Percentiles rank a stretch among this genome's conserved stretches.
Conservation (phyloP, 2,797 vertebrate species). For the Syngnathus rostellatus region DNA sequence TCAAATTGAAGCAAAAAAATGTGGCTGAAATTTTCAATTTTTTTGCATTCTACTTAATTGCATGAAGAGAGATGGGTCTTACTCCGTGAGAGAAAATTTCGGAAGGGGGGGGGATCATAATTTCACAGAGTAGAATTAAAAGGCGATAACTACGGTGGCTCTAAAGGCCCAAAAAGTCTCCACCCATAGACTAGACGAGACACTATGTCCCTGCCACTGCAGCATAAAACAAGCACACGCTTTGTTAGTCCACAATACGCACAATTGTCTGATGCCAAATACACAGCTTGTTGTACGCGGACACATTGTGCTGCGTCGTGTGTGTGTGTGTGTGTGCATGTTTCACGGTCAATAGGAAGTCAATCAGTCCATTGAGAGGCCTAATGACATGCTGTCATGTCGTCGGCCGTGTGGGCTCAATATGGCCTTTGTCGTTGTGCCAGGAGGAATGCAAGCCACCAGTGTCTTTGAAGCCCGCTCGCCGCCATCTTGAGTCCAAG, state of each 20-base stretch:
- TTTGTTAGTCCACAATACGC: neutral
- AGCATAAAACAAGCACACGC: neutral
- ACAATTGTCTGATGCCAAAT: neutral
- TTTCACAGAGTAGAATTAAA: no score
- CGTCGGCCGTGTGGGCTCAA: conserved; percentile 63
- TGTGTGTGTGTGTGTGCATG: conserved; percentile 30
- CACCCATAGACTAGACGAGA: no score
- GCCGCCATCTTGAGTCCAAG: conserved; percentile 31
- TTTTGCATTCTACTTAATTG: no score
- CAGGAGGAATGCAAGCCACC: conserved; percentile 52
- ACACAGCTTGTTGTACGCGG: neutral
- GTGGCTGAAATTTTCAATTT: no score
- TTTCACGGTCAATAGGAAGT: conserved; percentile 49
- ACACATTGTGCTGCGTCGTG: conserved; percentile 7
- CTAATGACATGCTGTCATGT: conserved; percentile 59
- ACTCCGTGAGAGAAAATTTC: neutral
- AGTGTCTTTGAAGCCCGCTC: conserved; percentile 53
- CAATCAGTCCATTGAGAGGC: conserved; percentile 62
- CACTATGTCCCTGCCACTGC: neutral
- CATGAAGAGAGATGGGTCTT: no score
- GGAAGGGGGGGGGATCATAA: neutral
- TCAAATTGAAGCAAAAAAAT: no score
- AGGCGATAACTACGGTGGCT: neutral
- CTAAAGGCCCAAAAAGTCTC: neutral
- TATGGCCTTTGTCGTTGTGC: conserved; percentile 59